Evolutionary conservation across 2,797 vertebrate species (phyloP), one percentile per base, ranked within the genome.

Genomic region (Botia almorhae): DNA sequence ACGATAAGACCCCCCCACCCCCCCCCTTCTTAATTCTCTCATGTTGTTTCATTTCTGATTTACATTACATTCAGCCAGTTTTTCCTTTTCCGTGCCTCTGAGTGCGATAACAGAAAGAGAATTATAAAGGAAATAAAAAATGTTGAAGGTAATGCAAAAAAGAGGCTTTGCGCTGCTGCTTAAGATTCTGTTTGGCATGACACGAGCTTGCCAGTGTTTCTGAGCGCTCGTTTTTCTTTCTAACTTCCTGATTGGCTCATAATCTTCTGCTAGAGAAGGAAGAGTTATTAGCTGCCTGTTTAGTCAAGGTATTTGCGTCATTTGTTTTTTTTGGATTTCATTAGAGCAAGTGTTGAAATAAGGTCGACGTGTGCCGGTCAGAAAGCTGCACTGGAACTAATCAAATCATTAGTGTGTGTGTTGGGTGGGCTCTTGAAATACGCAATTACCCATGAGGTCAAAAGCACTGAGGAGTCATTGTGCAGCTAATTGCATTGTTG

Each of bases 41-140:
- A 17, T 1, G 51, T 80, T 74, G 61, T 80, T 80, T 72, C 29
- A 80, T 65, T 73, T 80, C 78, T 74, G 48, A 80, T 80, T 73
- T 80, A 67, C 70, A 74, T 74, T 73, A 74, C 61, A 50, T 68
- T 53, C 70, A 12, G 36, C 36, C 16, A 2, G 60, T 10, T 26
- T 67, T 58, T 39, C 23, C 36, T 23, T 17, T 56, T 50, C 51
- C 17, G 0, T 65, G 21, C 70, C 36, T 74, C 36, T 0, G 69
- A 64, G 69, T 60, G 64, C 0, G 60, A 64, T 56, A 72, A 70
- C 67, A 4, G 55, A 76, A 60, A 75, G 36, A 74, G 60, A 76
- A 63, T 65, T 64, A 60, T 61, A 48, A 69, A 51, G 48, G 53
- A 78, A 76, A 83, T 65, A 68, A 67, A 80, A 77, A 76, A 58